Evolutionary conservation across 2,797 vertebrate genomes (phyloP).

Genomic region (Myoxocephalus aenaeus): DNA sequence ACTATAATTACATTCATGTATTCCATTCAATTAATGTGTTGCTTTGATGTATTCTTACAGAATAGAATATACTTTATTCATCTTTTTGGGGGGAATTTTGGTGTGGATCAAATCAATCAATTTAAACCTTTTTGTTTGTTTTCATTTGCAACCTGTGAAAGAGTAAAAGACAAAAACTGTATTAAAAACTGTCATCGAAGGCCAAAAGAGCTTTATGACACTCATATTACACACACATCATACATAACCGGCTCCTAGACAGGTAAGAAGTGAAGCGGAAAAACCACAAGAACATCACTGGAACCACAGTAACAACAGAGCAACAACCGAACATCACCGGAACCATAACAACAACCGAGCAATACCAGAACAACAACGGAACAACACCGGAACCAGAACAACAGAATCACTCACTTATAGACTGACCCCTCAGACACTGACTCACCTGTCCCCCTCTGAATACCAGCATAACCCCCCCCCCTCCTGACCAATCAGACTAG

Average conservation of each 20-base stretch:
- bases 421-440: not conserved
- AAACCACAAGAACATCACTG: not conserved
- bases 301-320: not conserved
- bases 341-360: too few relatives aligned
- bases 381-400: not conserved
- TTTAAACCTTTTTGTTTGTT: not conserved
- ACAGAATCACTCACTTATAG: constrained; percentile 3
- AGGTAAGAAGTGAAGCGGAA: not conserved
- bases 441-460: constrained; percentile 27
- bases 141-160: not conserved
- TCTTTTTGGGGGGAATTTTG: too few relatives aligned
- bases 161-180: not conserved
- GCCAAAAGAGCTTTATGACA: not conserved
- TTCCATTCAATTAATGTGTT: not conserved
- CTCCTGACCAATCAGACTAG: constrained; percentile 9
- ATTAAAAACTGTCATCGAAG: not conserved
- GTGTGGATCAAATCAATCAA: not conserved
- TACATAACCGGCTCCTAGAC: not conserved
- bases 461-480: constrained; percentile 48
- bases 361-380: not conserved
- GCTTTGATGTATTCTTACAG: not conserved
- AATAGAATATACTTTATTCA: not conserved
- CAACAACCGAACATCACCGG: not conserved
- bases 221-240: too few relatives aligned
- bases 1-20: not conserved